phyloP scores from a whole-genome alignment of 2,797 vertebrate genomes.

The Margarornis squamiger region DNA sequence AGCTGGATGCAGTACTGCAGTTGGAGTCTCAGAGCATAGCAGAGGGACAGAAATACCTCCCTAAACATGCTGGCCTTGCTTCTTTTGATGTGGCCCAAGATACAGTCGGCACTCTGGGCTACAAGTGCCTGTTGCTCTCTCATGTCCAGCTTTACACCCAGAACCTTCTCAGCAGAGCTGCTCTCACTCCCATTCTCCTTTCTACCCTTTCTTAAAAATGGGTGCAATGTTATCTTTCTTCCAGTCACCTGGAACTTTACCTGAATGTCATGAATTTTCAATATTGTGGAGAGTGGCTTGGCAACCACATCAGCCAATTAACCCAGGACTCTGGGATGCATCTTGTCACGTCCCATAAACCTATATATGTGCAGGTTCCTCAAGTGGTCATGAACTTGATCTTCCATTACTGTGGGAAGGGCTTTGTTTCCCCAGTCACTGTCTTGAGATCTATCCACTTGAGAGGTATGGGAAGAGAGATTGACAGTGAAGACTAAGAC shows the following conservation, averaged over 20 bases:
- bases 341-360: background rate
- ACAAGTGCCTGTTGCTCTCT: background rate
- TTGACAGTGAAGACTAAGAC: background rate
- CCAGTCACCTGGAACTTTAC: background rate
- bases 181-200: background rate
- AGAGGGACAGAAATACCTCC: background rate
- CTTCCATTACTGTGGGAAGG: background rate
- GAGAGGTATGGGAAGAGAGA: background rate
- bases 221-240: background rate
- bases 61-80: background rate
- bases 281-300: background rate
- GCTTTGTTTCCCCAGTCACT: background rate
- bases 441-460: background rate
- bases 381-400: background rate
- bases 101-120: background rate
- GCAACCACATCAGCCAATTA: background rate
- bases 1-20: background rate
- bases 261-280: background rate
- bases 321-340: background rate
- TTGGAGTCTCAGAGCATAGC: background rate
- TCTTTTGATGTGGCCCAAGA: background rate
- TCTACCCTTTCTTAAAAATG: background rate
- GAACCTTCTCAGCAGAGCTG: background rate
- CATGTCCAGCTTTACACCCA: background rate
- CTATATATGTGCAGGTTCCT: background rate